Evolutionary conservation across 2,113 vertebrate species (phyloP).

Genomic region (Diadophis punctatus): DNA sequence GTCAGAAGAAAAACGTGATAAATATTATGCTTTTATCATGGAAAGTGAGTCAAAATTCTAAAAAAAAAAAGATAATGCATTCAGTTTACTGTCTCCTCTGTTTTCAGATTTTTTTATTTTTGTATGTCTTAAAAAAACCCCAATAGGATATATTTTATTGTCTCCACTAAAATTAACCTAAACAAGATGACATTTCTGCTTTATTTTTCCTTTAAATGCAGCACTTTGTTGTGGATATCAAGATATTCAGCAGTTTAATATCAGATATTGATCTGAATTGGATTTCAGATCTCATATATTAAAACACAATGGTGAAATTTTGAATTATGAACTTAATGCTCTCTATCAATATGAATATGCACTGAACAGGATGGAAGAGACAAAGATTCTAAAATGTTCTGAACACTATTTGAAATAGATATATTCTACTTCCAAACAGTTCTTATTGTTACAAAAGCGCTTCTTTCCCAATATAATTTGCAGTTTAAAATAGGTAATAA

Average conservation of each 20-base stretch:
- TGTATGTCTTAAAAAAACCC: background rate
- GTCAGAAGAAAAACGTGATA: background rate
- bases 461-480: constrained; percentile 68
- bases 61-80: background rate
- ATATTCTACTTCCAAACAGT: constrained; percentile 61
- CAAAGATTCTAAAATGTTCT: constrained; percentile 60
- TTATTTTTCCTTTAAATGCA: background rate
- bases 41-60: background rate
- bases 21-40: background rate
- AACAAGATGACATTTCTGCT: background rate
- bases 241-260: constrained; percentile 24
- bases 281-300: constrained; percentile 36
- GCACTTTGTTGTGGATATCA: background rate
- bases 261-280: background rate
- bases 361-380: constrained; percentile 38
- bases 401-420: constrained; percentile 46
- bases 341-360: constrained; percentile 24
- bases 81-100: background rate
- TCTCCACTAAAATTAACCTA: background rate
- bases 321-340: constrained; percentile 20
- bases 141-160: background rate
- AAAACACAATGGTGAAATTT: background rate
- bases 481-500: constrained; percentile 71
- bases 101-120: background rate
- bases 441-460: constrained; percentile 54